Percentiles rank a stretch among this genome's conserved stretches.
Conservation (phyloP, 2,113 vertebrate species). For the Pelecanoides urinatrix region DNA sequence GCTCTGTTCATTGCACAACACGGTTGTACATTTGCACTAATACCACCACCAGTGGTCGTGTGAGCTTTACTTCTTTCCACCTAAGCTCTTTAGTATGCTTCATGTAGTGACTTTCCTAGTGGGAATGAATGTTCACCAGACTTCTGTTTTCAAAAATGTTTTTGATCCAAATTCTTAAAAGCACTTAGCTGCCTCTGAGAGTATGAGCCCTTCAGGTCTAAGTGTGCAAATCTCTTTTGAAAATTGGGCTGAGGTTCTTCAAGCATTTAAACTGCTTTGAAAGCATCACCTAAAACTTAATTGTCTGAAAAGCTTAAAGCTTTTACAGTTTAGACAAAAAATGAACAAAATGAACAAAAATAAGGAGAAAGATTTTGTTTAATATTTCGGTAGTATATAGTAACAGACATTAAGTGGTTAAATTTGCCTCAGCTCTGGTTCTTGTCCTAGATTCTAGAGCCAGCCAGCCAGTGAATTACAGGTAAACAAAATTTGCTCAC, state of each 20-base stretch:
- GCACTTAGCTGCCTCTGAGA: background rate
- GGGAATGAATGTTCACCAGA: background rate
- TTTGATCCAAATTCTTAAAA: background rate
- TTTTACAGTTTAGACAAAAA: background rate
- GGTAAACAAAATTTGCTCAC: background rate
- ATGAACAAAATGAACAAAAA: background rate
- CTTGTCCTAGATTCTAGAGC: background rate
- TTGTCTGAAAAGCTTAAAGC: background rate
- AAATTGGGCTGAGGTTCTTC: background rate
- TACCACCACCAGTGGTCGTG: background rate
- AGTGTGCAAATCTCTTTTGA: background rate
- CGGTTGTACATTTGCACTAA: background rate
- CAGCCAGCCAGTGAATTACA: background rate
- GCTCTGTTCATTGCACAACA: background rate
- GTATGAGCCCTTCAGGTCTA: background rate
- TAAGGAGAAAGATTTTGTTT: background rate
- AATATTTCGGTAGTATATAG: background rate
- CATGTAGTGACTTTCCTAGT: background rate
- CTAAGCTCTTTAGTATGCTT: background rate
- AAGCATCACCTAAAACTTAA: background rate
- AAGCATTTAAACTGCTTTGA: background rate
- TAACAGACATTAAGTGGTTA: background rate
- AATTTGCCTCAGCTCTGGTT: background rate
- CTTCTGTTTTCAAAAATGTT: background rate
- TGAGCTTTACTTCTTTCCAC: background rate